Conservation (phyloP, 1,140 invertebrate species). For the Hermetia illucens region DNA sequence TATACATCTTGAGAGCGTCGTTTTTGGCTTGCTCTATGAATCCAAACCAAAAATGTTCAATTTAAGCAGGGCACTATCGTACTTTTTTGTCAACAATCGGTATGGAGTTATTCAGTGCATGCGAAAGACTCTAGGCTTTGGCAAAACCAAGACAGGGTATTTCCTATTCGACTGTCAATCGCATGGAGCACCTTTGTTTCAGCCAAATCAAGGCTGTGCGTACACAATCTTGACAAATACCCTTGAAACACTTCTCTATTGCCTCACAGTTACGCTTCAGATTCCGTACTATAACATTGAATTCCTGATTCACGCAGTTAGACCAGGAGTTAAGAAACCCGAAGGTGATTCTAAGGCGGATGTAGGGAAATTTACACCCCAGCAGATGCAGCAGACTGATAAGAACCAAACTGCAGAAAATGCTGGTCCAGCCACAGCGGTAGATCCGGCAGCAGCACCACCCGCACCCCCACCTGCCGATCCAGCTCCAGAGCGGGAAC, state of each 20-base stretch:
- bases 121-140: slow-evolving; percentile 39
- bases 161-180: slow-evolving; percentile 48
- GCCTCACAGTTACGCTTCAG: slow-evolving; percentile 37
- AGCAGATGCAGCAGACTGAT: no score
- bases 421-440: no score
- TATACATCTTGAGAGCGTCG: slow-evolving; percentile 37
- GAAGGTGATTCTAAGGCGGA: slow-evolving; percentile 9
- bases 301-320: slow-evolving; percentile 24
- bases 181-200: slow-evolving; percentile 40
- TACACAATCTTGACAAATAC: slow-evolving; percentile 43
- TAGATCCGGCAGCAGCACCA: no score
- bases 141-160: slow-evolving; percentile 37
- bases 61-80: slow-evolving; percentile 39
- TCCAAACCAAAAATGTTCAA: slow-evolving; percentile 37
- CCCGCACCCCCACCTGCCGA: no score
- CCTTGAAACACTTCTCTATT: slow-evolving; percentile 42
- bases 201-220: slow-evolving; percentile 36
- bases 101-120: slow-evolving; percentile 37
- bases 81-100: slow-evolving; percentile 39
- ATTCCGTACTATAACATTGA: slow-evolving; percentile 28
- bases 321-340: slow-evolving; percentile 20
- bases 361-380: slow-evolving; percentile 15
- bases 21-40: slow-evolving; percentile 42
- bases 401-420: no score
- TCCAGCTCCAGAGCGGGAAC: no score